Evolutionary conservation across 2,888 invertebrate species (phyloP).

Genomic region (Eumacrocentrus americanus): DNA sequence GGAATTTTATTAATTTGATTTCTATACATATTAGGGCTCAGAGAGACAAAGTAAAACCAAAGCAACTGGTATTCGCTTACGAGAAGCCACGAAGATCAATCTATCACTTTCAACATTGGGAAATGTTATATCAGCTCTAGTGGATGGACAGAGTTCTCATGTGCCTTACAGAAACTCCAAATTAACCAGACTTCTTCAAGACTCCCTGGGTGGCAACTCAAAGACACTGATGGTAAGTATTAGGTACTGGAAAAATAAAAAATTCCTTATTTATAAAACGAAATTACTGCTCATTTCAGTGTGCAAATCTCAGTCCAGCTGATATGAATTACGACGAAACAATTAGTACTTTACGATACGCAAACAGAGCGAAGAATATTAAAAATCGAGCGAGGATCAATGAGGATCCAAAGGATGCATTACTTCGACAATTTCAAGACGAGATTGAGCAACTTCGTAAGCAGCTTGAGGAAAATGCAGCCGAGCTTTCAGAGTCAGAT

Average conservation of each 20-base stretch:
- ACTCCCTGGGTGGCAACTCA: slow-evolving; percentile 95
- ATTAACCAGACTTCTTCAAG: slow-evolving; percentile 90
- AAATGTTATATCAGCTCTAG: slow-evolving; percentile 97
- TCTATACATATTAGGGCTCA: slow-evolving; percentile 74
- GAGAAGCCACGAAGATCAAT: slow-evolving; percentile 98
- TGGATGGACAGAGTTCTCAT: slow-evolving; percentile 96
- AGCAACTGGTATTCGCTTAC: slow-evolving; percentile 87
- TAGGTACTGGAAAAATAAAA: neutral
- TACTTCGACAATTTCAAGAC: slow-evolving; percentile 93
- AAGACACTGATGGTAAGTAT: slow-evolving; percentile 85
- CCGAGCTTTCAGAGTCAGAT: slow-evolving; percentile 55
- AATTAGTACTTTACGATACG: slow-evolving; percentile 94
- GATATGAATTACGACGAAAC: slow-evolving; percentile 97
- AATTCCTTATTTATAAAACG: slow-evolving; percentile 6
- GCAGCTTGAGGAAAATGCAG: slow-evolving; percentile 76
- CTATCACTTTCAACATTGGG: slow-evolving; percentile 95
- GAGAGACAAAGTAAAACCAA: slow-evolving; percentile 97
- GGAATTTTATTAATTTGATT: neutral
- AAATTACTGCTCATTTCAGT: slow-evolving; percentile 64
- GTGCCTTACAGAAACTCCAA: slow-evolving; percentile 99
- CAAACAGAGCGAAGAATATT: slow-evolving; percentile 96
- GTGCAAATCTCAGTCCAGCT: slow-evolving; percentile 96
- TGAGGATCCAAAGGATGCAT: slow-evolving; percentile 96
- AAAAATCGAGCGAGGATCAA: slow-evolving; percentile 95
- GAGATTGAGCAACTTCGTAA: slow-evolving; percentile 92